phyloP scores from a whole-genome alignment of 2,113 vertebrate species.

The Empidonax traillii region DNA sequence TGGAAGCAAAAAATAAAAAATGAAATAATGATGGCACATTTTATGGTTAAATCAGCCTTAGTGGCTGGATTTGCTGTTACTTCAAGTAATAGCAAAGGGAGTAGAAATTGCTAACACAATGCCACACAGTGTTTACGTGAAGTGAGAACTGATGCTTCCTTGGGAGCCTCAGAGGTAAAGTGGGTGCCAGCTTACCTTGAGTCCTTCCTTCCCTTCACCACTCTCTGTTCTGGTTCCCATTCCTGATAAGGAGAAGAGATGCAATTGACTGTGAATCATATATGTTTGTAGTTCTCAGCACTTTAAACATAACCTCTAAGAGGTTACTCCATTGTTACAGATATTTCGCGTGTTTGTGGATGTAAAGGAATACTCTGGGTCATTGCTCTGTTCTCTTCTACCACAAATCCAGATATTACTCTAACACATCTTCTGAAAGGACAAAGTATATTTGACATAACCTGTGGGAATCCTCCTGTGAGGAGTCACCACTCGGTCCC shows the following conservation, averaged over 20 bases:
- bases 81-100: neutral
- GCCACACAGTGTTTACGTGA: neutral
- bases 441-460: neutral
- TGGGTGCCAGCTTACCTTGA: neutral
- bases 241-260: neutral
- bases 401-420: neutral
- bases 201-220: neutral
- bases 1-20: neutral
- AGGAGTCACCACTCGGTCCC: neutral
- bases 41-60: neutral
- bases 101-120: neutral
- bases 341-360: neutral
- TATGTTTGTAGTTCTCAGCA: neutral
- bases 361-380: neutral
- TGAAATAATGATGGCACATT: neutral
- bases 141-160: neutral
- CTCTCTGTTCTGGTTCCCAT: neutral
- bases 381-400: neutral
- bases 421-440: neutral
- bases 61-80: neutral
- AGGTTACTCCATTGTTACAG: neutral
- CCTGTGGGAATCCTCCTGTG: neutral
- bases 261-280: neutral
- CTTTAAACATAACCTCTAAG: neutral
- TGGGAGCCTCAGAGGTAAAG: fast-evolving